phyloP scores from a whole-genome alignment of 2,888 invertebrate species.

The Linyphia triangularis region DNA sequence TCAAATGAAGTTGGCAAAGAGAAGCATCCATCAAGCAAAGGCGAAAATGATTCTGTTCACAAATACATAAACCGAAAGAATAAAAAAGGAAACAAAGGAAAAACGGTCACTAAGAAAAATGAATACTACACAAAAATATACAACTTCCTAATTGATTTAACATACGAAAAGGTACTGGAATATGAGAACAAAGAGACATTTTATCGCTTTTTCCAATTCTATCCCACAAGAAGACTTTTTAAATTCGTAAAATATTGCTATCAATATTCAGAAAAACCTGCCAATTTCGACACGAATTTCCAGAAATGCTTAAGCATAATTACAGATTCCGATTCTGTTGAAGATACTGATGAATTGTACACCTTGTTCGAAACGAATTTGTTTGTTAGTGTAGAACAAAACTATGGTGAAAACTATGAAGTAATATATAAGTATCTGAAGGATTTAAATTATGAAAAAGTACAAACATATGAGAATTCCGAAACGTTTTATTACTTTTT shows the following conservation, averaged over 20 bases:
- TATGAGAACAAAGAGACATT: not conserved
- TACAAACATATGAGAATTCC: conserved; percentile 1
- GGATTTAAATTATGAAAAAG: not conserved
- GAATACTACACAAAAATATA: not conserved
- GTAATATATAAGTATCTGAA: not conserved
- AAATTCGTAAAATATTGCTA: conserved; percentile 1
- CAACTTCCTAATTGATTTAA: not conserved
- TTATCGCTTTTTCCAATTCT: conserved; percentile 13
- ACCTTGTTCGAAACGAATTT: not conserved
- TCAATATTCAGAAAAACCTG: not conserved
- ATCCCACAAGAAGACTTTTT: not conserved
- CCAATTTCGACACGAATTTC: conserved; percentile 17
- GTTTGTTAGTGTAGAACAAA: not conserved
- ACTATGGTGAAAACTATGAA: not conserved
- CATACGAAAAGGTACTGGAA: not conserved
- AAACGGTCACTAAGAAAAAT: not conserved
- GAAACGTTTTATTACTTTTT: conserved; percentile 4
- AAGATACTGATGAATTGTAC: not conserved
- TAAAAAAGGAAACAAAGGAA: not conserved
- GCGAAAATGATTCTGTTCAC: not conserved
- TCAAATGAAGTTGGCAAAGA: not conserved
- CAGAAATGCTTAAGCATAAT: not conserved
- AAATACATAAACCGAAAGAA: not conserved
- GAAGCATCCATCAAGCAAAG: not conserved
- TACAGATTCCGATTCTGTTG: not conserved